These are phyloP conservation scores for Poecilia picta DNA, from an alignment of 2,797 vertebrate species.

Conservation along the genomic window DNA sequence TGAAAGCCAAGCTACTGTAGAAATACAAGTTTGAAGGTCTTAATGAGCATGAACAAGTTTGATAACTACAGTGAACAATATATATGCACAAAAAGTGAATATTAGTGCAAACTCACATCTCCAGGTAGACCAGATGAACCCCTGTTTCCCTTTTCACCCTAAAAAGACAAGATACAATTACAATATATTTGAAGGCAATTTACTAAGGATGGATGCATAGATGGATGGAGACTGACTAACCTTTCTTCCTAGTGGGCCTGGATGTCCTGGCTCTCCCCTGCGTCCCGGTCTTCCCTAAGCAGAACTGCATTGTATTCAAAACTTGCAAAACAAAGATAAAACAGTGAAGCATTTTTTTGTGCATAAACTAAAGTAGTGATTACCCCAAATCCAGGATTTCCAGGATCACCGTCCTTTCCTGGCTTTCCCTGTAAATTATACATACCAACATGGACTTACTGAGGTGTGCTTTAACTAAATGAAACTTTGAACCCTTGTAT, in stretches of 20 bases:
- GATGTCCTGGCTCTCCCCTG: slow-evolving; percentile 51
- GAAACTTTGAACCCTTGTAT: not conserved
- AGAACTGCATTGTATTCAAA: slow-evolving; percentile 33
- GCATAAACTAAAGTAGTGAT: not conserved
- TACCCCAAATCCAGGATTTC: slow-evolving; percentile 51
- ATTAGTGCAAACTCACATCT: slow-evolving; percentile 46
- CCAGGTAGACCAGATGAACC: slow-evolving; percentile 60
- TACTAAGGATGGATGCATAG: not conserved
- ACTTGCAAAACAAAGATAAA: slow-evolving; percentile 1
- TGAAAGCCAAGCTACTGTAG: not conserved
- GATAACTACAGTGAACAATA: not conserved
- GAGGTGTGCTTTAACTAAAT: not conserved
- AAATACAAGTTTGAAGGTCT: not conserved
- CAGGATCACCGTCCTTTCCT: slow-evolving; percentile 64
- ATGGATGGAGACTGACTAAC: slow-evolving; percentile 40
- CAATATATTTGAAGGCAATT: not conserved
- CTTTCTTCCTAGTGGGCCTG: slow-evolving; percentile 40
- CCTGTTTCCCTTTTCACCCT: slow-evolving; percentile 68
- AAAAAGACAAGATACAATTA: slow-evolving; percentile 3
- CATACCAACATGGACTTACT: not conserved
- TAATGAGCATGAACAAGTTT: not conserved
- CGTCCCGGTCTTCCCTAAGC: slow-evolving; percentile 58
- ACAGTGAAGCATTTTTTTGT: not conserved
- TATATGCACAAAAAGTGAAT: not conserved
- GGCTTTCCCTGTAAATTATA: slow-evolving; percentile 58